phyloP scores from a whole-genome alignment of 2,113 vertebrate species.

The Neomonachus schauinslandi region DNA sequence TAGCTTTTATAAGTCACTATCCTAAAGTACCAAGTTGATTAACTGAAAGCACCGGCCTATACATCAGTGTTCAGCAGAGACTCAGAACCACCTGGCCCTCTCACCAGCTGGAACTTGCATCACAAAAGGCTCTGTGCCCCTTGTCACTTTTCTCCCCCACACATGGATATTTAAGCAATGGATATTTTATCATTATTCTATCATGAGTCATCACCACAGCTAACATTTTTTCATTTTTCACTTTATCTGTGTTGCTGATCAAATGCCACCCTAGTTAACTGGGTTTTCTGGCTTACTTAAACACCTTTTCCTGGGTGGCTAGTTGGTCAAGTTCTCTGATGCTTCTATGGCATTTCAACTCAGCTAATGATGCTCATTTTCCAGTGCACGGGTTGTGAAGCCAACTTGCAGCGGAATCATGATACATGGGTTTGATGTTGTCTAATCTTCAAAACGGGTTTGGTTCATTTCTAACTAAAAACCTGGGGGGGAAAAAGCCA shows the following conservation, averaged over 20 bases:
- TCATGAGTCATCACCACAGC: constrained; percentile 34
- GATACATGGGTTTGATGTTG: not conserved
- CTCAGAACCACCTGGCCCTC: not conserved
- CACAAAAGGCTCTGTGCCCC: not conserved
- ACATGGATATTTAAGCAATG: constrained; percentile 14
- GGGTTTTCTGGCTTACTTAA: constrained; percentile 9
- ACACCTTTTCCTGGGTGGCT: not conserved
- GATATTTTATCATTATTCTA: constrained; percentile 48
- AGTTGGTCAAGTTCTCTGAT: not conserved
- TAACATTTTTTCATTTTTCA: constrained; percentile 39
- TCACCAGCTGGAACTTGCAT: not conserved
- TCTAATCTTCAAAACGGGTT: not conserved
- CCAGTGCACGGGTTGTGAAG: not conserved
- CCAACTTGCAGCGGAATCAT: not conserved
- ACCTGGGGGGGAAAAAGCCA: not conserved
- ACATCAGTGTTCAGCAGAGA: not conserved
- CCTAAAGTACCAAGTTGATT: not conserved
- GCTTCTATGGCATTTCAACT: not conserved
- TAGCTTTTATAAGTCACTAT: not conserved
- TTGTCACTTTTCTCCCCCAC: not conserved
- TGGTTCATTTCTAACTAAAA: not conserved
- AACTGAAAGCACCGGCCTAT: not conserved
- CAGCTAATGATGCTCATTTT: not conserved
- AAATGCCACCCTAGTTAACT: constrained; percentile 22
- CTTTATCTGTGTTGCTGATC: constrained; percentile 44